Percentiles rank a stretch among this genome's conserved stretches.
These are phyloP conservation scores for Trididemnum miniatum DNA, from an alignment of 23 tunicate genomes.

Conservation along the genomic window DNA sequence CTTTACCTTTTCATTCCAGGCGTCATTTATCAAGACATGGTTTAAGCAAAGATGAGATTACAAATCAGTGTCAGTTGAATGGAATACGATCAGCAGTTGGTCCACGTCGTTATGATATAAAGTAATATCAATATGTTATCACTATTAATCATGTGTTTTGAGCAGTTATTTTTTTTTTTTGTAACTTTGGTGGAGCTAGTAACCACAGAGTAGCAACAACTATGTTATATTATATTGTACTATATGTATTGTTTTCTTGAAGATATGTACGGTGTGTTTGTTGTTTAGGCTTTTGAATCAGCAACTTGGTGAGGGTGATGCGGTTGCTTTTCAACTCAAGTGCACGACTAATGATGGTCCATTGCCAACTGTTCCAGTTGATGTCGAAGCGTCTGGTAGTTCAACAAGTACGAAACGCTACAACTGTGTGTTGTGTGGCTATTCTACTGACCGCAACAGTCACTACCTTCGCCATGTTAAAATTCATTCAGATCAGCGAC, in stretches of 20 bases:
- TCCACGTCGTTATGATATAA: not conserved
- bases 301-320: not conserved
- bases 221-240: too few species aligned
- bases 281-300: not conserved
- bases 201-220: too few species aligned
- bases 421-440: constrained; percentile 65
- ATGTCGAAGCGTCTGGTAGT: not conserved
- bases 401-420: not conserved
- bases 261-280: not conserved
- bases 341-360: not conserved
- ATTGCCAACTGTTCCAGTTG: not conserved
- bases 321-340: not conserved
- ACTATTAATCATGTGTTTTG: too few species aligned
- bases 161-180: too few species aligned
- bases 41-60: constrained; percentile 59
- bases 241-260: too few species aligned
- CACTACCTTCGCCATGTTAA: constrained; percentile 57
- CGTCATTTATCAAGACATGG: constrained; percentile 70
- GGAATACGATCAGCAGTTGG: constrained; percentile 28
- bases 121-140: too few species aligned
- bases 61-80: constrained; percentile 40
- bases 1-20: constrained; percentile 11
- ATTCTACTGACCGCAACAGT: constrained; percentile 76
- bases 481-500: constrained; percentile 51
- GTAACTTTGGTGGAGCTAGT: too few species aligned